Evolutionary conservation across 2,113 vertebrate species (phyloP), one percentile per base, ranked within the genome.

Genomic region (Drymodes brunneopygia): DNA sequence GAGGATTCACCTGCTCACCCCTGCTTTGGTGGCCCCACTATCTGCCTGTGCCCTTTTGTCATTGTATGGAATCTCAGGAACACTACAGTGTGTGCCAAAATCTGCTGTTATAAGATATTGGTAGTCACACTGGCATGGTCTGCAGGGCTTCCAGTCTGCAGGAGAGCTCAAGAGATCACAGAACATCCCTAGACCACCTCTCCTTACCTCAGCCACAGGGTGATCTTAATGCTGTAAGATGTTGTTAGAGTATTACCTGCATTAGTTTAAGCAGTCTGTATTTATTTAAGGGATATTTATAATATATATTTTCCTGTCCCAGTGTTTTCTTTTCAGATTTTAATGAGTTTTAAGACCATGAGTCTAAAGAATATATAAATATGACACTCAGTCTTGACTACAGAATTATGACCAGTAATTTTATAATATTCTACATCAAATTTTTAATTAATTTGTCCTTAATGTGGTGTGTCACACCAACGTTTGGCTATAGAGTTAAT

Each of bases 401-500:
- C 47, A 73, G 50, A 90, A 80, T 61, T 71, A 80, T 50, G n/a
- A 82, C 6, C 14, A 33, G 31, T 16, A 80, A 75, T 88, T 83
- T 92, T 54, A 28, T n/a, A 73, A 70, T 42, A 54, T 62, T 21
- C 21, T 62, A 42, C 40, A 70, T 57, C 15, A 62, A 66, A 74
- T 20, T 92, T 72, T 75, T 10, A 77, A 62, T 73, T 81, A 85
- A 88, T 93, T 90, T 90, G 48, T 23, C 47, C 7, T 77, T 93
- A 83, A 50, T 0, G 2, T 23, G 7, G 5, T 62, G 24, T 62
- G 47, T 58, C 62, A 61, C 45, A 73, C 23, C 24, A 60, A 47
- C 3, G 1, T 91, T 94, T 79, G 56, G 23, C 35, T 44, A 19
- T 42, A 21, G 2, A 66, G 45, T 33, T 42, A 48, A 56, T 60